Percentiles rank a stretch among this genome's conserved stretches.
Conservation (phyloP, 2,113 vertebrate species). For the Malurus alboscapulatus region DNA sequence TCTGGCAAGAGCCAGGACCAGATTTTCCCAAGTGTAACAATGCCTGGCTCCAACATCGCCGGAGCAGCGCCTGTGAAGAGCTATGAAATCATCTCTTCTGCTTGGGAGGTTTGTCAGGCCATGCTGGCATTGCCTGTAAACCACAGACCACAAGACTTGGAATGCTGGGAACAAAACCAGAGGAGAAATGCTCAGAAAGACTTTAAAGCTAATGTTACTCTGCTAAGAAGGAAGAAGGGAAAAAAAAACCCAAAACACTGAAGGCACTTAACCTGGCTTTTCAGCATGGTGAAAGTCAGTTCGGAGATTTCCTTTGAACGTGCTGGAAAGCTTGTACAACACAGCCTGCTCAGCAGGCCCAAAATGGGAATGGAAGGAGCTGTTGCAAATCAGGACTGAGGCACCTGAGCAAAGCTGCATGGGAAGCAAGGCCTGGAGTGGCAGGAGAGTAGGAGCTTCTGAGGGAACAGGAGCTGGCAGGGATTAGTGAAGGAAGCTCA, state of each 20-base stretch:
- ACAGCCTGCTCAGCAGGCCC: neutral
- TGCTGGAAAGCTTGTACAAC: neutral
- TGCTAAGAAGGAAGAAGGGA: neutral
- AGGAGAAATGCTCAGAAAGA: neutral
- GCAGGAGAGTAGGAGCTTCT: neutral
- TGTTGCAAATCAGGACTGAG: conserved; percentile 10
- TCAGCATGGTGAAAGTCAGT: neutral
- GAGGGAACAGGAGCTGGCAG: neutral
- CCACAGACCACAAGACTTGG: conserved; percentile 8
- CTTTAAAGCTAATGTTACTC: neutral
- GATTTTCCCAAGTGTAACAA: neutral
- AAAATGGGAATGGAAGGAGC: conserved; percentile 1
- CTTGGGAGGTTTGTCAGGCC: conserved; percentile 21
- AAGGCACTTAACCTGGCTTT: neutral
- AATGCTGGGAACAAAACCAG: conserved; percentile 18
- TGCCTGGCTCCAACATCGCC: neutral
- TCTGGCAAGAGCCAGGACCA: conserved; percentile 3
- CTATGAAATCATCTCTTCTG: conserved; percentile 40
- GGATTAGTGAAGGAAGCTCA: neutral
- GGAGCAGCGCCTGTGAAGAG: neutral
- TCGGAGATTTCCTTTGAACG: neutral
- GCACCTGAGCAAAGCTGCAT: neutral
- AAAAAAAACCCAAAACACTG: neutral
- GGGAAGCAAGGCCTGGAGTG: neutral
- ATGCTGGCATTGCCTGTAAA: neutral